A percentile compares a stretch with the other conserved stretches of the same genome.
These are phyloP conservation scores for Synaphobranchus kaupii DNA, from an alignment of 2,797 vertebrate genomes.

Conservation along the genomic window DNA sequence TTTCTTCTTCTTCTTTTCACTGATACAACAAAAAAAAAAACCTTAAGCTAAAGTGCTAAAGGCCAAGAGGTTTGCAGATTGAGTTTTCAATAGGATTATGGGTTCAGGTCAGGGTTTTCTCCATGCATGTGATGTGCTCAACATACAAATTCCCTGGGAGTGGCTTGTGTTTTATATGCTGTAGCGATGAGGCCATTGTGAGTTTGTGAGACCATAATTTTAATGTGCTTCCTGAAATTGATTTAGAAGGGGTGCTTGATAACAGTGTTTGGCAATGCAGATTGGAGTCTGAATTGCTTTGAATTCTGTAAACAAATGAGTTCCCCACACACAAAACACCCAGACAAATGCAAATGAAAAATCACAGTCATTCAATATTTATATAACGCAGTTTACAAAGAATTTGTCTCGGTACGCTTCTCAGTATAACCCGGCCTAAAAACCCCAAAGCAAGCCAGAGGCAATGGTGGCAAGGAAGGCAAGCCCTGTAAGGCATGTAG, in stretches of 20 bases:
- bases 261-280: slow-evolving; percentile 21
- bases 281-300: slow-evolving; percentile 18
- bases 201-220: neutral
- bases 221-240: neutral
- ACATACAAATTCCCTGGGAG: slow-evolving; percentile 32
- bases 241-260: slow-evolving; percentile 12
- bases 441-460: neutral
- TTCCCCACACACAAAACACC: neutral
- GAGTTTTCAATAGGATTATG: slow-evolving; percentile 42
- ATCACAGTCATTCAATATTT: neutral
- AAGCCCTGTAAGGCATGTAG: neutral
- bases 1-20: neutral
- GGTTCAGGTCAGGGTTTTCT: slow-evolving; percentile 28
- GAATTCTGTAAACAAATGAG: slow-evolving; percentile 1
- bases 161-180: neutral
- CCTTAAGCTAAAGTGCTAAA: slow-evolving; percentile 5
- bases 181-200: neutral
- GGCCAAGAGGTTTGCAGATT: neutral
- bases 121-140: slow-evolving; percentile 40
- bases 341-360: neutral
- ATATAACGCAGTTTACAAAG: neutral
- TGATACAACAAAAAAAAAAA: neutral
- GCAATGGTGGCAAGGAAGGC: neutral
- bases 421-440: neutral
- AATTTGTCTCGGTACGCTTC: neutral